phyloP scores from a whole-genome alignment of 1,140 invertebrate species.

The Nasonia giraulti region DNA sequence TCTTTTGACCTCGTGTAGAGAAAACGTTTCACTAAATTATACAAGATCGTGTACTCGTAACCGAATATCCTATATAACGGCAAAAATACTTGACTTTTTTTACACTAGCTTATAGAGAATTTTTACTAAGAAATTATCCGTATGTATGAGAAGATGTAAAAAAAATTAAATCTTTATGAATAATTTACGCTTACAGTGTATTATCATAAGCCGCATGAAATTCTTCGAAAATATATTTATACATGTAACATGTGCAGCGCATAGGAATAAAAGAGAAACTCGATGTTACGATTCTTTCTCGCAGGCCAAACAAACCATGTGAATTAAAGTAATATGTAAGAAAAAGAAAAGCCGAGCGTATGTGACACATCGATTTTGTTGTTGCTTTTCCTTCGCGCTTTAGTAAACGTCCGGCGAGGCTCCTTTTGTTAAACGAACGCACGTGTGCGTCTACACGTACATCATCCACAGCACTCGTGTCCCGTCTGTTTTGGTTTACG shows the following conservation, averaged over 20 bases:
- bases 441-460: not conserved
- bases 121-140: not conserved
- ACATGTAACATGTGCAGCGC: not conserved
- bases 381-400: not conserved
- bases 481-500: conserved; percentile 3
- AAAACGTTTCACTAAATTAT: not conserved
- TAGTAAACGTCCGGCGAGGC: not conserved
- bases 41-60: no score
- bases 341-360: not conserved
- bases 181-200: not conserved
- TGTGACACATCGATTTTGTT: not conserved
- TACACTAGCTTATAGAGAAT: not conserved
- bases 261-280: not conserved
- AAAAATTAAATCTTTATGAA: not conserved
- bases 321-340: not conserved
- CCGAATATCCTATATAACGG: not conserved
- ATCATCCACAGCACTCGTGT: not conserved
- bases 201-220: not conserved
- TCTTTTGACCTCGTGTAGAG: not conserved
- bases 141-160: not conserved
- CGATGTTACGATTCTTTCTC: not conserved
- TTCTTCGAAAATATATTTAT: not conserved
- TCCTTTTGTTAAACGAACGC: not conserved
- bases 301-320: not conserved
- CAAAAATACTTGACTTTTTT: not conserved